Evolutionary conservation across 2,113 vertebrate genomes (phyloP).

Genomic region (Paramisgurnus dabryanus): DNA sequence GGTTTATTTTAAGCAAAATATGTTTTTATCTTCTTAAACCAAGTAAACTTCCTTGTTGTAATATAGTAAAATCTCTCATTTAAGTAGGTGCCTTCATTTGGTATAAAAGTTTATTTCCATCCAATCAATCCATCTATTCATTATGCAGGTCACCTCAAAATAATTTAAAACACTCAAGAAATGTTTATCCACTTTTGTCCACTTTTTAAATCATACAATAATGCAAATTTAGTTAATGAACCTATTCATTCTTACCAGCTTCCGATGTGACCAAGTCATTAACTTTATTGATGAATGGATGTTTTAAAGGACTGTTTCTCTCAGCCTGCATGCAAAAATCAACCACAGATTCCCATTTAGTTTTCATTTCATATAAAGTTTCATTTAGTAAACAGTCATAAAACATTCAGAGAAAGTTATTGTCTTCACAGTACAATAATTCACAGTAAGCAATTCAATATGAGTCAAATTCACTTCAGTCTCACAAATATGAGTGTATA

Average conservation of each 20-base stretch:
- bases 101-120: too few relatives aligned
- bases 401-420: neutral
- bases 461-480: neutral
- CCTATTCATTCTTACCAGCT: slow-evolving; percentile 3
- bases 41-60: too few relatives aligned
- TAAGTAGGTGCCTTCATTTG: too few relatives aligned
- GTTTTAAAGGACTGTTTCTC: neutral
- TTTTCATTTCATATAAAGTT: neutral
- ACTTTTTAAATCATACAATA: neutral
- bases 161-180: too few relatives aligned
- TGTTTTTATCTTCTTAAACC: too few relatives aligned
- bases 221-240: neutral
- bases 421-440: neutral
- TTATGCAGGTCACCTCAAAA: too few relatives aligned
- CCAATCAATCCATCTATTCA: too few relatives aligned
- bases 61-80: too few relatives aligned
- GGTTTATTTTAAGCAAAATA: too few relatives aligned
- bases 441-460: neutral
- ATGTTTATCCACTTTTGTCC: too few relatives aligned
- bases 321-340: slow-evolving; percentile 15
- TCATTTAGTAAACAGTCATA: neutral
- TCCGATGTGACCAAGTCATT: slow-evolving; percentile 13
- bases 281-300: neutral
- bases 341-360: neutral
- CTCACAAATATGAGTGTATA: neutral